phyloP scores from a whole-genome alignment of 1,140 invertebrate species.

The Pteromalus puparum region DNA sequence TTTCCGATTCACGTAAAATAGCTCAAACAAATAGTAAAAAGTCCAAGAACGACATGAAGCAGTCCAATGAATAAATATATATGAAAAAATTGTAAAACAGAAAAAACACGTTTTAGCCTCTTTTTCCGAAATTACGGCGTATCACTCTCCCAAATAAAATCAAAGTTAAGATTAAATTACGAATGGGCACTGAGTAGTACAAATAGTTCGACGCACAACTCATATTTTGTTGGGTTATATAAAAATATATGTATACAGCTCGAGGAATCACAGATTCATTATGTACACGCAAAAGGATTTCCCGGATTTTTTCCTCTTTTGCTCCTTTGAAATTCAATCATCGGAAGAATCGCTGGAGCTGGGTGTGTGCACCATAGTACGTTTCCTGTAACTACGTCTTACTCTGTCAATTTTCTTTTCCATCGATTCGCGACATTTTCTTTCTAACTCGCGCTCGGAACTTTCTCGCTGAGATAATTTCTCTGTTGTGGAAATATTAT shows the following conservation, averaged over 20 bases:
- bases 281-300: conserved; percentile 62
- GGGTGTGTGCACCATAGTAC: conserved; percentile 56
- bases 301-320: not conserved
- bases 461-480: conserved; percentile 54
- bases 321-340: conserved; percentile 51
- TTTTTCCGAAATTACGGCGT: no score
- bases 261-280: conserved; percentile 67
- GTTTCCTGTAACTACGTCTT: conserved; percentile 65
- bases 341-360: conserved; percentile 66
- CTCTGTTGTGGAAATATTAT: conserved; percentile 47
- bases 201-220: conserved; percentile 20
- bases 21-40: no score
- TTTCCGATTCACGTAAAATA: no score
- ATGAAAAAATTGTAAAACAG: no score
- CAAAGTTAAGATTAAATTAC: not conserved
- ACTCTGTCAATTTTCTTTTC: conserved; percentile 66
- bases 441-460: conserved; percentile 64
- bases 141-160: no score
- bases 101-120: no score
- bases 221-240: conserved; percentile 32
- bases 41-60: no score
- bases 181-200: not conserved
- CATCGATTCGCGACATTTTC: conserved; percentile 60
- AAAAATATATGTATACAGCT: conserved; percentile 57
- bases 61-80: no score